These are phyloP conservation scores for Apamea epomidion DNA, from an alignment of 2,888 invertebrate genomes.

Conservation along the genomic window DNA sequence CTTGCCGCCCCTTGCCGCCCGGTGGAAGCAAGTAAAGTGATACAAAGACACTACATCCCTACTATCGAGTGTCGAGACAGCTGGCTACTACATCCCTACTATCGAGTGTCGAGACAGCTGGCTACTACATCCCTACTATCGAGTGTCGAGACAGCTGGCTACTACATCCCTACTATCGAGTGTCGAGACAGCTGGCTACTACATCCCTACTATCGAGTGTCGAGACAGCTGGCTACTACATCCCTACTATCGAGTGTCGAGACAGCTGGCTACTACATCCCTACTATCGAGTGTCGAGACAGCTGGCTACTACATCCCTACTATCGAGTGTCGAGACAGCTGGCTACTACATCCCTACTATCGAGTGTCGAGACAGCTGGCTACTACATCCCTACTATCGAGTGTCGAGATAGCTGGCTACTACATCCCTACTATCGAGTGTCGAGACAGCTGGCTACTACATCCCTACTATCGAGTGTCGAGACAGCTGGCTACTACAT, in stretches of 20 bases:
- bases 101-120: constrained; percentile 13
- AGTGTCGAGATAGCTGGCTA: constrained; percentile 14
- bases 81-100: too few species aligned
- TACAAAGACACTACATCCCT: not conserved
- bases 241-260: too few species aligned
- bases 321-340: too few species aligned
- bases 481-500: too few species aligned
- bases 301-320: too few species aligned
- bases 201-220: too few species aligned
- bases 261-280: constrained; percentile 21
- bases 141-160: constrained; percentile 14
- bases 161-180: too few species aligned
- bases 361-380: constrained; percentile 11
- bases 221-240: constrained; percentile 14
- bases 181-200: constrained; percentile 14
- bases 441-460: constrained; percentile 11
- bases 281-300: too few species aligned
- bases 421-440: too few species aligned
- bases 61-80: constrained; percentile 17
- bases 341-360: too few species aligned
- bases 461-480: constrained; percentile 8
- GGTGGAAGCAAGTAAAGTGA: not conserved
- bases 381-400: too few species aligned
- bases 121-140: too few species aligned
- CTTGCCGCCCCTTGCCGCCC: rapidly evolving